A percentile compares a stretch with the other conserved stretches of the same genome.
Conservation (phyloP, 2,888 invertebrate genomes). For the Mythimna pallens region DNA sequence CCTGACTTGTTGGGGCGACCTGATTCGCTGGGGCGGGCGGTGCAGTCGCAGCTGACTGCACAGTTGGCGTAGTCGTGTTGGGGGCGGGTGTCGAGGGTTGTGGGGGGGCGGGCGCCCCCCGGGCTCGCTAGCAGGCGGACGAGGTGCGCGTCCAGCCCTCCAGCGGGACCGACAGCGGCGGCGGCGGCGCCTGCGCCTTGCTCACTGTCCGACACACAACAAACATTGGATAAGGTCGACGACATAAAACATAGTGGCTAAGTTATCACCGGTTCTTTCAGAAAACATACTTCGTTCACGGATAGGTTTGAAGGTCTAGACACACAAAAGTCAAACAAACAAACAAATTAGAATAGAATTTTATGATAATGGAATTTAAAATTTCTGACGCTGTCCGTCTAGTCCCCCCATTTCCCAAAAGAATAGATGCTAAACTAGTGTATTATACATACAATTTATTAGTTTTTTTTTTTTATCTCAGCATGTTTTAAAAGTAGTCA, state of each 20-base stretch:
- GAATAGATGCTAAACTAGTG: slow-evolving; percentile 49
- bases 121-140: slow-evolving; percentile 88
- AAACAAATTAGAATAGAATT: slow-evolving; percentile 4
- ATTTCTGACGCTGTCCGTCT: not conserved
- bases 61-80: not conserved
- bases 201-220: slow-evolving; percentile 76
- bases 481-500: slow-evolving; percentile 41
- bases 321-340: slow-evolving; percentile 9
- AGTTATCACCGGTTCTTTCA: slow-evolving; percentile 40
- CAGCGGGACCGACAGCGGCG: slow-evolving; percentile 90
- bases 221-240: slow-evolving; percentile 4
- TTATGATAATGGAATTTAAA: not conserved
- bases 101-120: slow-evolving; percentile 80
- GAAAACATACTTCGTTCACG: slow-evolving; percentile 46
- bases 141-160: slow-evolving; percentile 90
- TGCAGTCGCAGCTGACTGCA: not conserved
- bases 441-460: slow-evolving; percentile 57
- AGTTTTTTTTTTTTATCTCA: slow-evolving; percentile 21
- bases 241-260: not conserved
- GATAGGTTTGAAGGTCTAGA: slow-evolving; percentile 32
- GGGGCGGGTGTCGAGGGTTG: too few relatives aligned
- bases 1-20: not conserved
- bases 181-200: slow-evolving; percentile 92
- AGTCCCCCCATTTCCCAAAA: slow-evolving; percentile 27
- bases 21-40: slow-evolving; percentile 39